These are phyloP conservation scores for Apotomis betuletana DNA, from an alignment of 2,888 invertebrate species.

Conservation along the genomic window DNA sequence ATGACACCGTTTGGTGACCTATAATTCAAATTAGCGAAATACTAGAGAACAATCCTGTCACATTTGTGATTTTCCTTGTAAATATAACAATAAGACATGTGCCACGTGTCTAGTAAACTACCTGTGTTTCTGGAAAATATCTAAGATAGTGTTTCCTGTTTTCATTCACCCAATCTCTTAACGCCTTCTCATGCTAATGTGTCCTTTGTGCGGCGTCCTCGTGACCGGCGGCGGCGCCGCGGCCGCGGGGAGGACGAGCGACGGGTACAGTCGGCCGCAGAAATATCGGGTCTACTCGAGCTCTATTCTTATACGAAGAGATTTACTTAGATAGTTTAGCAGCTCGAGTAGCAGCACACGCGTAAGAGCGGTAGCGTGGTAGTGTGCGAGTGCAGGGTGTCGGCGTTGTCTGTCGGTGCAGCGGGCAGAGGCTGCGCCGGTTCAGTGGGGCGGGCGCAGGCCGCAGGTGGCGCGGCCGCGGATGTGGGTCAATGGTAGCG, in stretches of 20 bases:
- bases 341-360: too few relatives aligned
- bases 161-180: constrained; percentile 2
- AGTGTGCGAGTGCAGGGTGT: not conserved
- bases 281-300: too few relatives aligned
- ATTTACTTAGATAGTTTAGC: too few relatives aligned
- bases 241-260: not conserved
- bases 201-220: constrained; percentile 10
- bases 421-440: constrained; percentile 45
- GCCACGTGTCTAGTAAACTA: not conserved
- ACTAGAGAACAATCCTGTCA: not conserved
- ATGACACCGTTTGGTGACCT: constrained; percentile 15
- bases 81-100: not conserved
- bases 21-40: not conserved
- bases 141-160: constrained; percentile 8
- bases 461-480: constrained; percentile 25
- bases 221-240: not conserved
- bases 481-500: constrained; percentile 61
- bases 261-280: not conserved
- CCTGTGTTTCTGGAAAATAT: not conserved
- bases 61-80: not conserved
- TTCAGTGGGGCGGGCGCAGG: constrained; percentile 46
- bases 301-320: too few relatives aligned
- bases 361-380: not conserved
- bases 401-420: not conserved
- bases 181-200: constrained; percentile 10